Conservation (phyloP, 2,888 invertebrate species). For the Lasioglossum figueresi region DNA sequence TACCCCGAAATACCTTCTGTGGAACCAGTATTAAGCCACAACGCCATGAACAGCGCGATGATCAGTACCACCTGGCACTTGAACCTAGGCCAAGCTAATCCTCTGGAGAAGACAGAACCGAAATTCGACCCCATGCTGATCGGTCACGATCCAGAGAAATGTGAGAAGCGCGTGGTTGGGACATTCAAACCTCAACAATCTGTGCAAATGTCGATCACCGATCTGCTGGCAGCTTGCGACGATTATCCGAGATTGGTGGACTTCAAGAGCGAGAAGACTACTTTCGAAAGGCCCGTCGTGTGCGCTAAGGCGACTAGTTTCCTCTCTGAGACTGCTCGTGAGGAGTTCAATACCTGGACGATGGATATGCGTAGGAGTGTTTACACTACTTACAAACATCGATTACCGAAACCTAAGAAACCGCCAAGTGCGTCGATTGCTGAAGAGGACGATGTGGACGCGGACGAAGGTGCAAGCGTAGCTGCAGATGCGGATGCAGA, state of each 20-base stretch:
- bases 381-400: conserved; percentile 71
- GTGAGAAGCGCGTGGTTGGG: conserved; percentile 21
- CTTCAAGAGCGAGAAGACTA: conserved; percentile 53
- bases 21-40: conserved; percentile 57
- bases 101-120: conserved; percentile 54
- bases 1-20: conserved; percentile 57
- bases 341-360: conserved; percentile 61
- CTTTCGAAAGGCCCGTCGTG: conserved; percentile 55
- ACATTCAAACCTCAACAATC: conserved; percentile 16
- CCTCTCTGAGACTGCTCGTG: conserved; percentile 62
- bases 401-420: conserved; percentile 30
- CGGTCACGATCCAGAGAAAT: conserved; percentile 48
- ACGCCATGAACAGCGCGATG: conserved; percentile 62
- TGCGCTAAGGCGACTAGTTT: conserved; percentile 65
- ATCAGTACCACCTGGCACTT: conserved; percentile 76
- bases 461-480: neutral
- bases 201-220: conserved; percentile 49
- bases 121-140: conserved; percentile 46
- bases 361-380: conserved; percentile 67
- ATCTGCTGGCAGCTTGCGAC: conserved; percentile 61
- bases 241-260: conserved; percentile 75
- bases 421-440: neutral
- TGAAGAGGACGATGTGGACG: conserved; percentile 15
- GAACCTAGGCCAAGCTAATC: conserved; percentile 69
- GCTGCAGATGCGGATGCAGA: neutral